Conservation (phyloP, 2,113 vertebrate species). For the Lampris megalopsis region DNA sequence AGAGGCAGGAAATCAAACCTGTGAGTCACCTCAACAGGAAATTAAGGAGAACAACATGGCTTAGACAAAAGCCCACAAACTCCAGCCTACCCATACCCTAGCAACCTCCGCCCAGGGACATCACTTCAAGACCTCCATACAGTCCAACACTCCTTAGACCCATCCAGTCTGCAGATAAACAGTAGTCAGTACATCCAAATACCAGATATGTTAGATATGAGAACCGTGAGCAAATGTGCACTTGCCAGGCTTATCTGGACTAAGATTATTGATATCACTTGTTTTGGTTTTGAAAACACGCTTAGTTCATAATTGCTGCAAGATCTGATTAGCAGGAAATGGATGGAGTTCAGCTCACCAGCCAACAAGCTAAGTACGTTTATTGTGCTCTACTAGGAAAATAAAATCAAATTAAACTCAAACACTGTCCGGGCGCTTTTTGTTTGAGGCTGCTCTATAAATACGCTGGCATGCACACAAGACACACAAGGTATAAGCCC, state of each 20-base stretch:
- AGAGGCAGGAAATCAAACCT: constrained; percentile 74
- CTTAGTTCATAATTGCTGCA: not conserved
- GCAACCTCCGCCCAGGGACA: constrained; percentile 40
- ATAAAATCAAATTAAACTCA: constrained; percentile 44
- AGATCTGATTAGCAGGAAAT: constrained; percentile 6
- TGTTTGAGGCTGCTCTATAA: not conserved
- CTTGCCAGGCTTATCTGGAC: constrained; percentile 5
- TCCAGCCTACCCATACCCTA: constrained; percentile 19
- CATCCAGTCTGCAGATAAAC: constrained; percentile 48
- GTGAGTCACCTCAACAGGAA: constrained; percentile 75
- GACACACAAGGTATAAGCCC: not conserved
- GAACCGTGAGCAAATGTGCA: not conserved
- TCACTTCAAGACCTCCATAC: constrained; percentile 32
- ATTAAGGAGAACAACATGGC: constrained; percentile 74
- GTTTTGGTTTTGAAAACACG: not conserved
- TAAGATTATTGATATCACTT: not conserved
- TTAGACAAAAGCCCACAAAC: constrained; percentile 54
- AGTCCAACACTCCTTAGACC: constrained; percentile 29
- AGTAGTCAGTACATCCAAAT: constrained; percentile 21
- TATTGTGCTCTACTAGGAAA: not conserved
- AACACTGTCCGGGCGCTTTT: not conserved
- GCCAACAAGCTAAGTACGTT: not conserved
- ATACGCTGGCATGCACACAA: too few relatives aligned
- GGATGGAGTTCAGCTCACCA: not conserved
- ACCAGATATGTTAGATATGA: constrained; percentile 24